Evolutionary conservation across 2,888 invertebrate species (phyloP).

Genomic region (Meteorus cinctellus): DNA sequence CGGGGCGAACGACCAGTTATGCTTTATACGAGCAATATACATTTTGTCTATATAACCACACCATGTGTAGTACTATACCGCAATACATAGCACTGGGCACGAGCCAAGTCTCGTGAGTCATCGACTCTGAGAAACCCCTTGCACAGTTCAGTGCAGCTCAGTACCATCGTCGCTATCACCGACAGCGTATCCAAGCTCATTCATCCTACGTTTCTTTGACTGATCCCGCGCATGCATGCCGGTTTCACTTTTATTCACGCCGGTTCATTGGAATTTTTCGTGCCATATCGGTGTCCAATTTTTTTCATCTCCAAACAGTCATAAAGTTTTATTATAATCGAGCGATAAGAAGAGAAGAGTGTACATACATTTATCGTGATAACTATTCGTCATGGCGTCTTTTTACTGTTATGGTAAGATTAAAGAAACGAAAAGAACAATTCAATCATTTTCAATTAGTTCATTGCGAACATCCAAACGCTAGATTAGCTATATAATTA

Average conservation of each 20-base stretch:
- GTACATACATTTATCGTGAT: neutral
- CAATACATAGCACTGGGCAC: constrained; percentile 40
- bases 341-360: neutral
- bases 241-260: constrained; percentile 34
- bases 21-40: neutral
- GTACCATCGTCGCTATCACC: constrained; percentile 59
- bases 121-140: constrained; percentile 67
- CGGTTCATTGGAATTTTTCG: neutral
- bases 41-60: constrained; percentile 6
- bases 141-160: constrained; percentile 63
- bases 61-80: constrained; percentile 28
- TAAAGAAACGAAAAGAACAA: neutral
- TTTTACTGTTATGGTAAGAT: constrained; percentile 22
- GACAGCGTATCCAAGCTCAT: constrained; percentile 39
- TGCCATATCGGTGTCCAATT: neutral
- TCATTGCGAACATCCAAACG: neutral
- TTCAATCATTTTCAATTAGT: neutral
- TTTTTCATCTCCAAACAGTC: neutral
- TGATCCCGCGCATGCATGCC: constrained; percentile 29
- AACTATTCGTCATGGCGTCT: neutral
- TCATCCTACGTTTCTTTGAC: constrained; percentile 36
- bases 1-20: neutral
- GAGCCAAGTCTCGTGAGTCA: constrained; percentile 52
- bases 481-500: neutral
- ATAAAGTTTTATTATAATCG: neutral